Base-by-base conservation (phyloP, 2,797 vertebrate species). In the Megaceryle alcyon region DNA sequence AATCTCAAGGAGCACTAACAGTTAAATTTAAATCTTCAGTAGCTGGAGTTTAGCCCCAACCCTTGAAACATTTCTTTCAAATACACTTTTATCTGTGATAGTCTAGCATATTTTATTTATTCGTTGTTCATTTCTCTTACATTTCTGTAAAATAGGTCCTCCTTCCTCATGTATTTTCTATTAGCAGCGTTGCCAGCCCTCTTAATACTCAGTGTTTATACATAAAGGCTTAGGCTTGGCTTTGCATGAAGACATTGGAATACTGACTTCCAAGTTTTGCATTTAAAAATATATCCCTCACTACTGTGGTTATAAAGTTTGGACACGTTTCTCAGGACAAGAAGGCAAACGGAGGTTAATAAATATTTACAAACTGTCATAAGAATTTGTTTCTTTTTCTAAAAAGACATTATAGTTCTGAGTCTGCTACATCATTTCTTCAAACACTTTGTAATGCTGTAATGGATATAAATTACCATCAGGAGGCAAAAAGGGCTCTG, bases 381-480 rank as follows among this genome's bases (percentile, higher is more conserved):
- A 59, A 69, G 46, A 51, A 25, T 31, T 46, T 60, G 3, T 18
- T 49, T 75, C 17, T 64, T 91, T 92, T 86, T 51, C 66, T 83
- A 9, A 61, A 86, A 71, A 85, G 69, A 68, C 22, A 65, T 69
- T 43, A 29, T 80, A 57, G 85, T 92, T 91, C 85, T 79, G 46
- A 61, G 44, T 57, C 90, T 86, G 70, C 80, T 91, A 51, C 77
- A 69, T 94, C 57, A 86, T 83, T 92, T 88, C 77, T 90, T 95
- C 65, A 71, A 90, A 79, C 23, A 72, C 43, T 87, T 57, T 0
- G 6, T 85, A 84, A 83, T 95, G 82, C 48, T 95, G 77, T 86
- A 95, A 96, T 94, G 88, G 90, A 91, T 54, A 91, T 69, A 48
- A 95, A 94, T 94, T 93, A 88, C 54, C 21, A 69, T 86, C 80